phyloP scores from a whole-genome alignment of 2,797 vertebrate genomes.

The Gobionotothen gibberifrons region DNA sequence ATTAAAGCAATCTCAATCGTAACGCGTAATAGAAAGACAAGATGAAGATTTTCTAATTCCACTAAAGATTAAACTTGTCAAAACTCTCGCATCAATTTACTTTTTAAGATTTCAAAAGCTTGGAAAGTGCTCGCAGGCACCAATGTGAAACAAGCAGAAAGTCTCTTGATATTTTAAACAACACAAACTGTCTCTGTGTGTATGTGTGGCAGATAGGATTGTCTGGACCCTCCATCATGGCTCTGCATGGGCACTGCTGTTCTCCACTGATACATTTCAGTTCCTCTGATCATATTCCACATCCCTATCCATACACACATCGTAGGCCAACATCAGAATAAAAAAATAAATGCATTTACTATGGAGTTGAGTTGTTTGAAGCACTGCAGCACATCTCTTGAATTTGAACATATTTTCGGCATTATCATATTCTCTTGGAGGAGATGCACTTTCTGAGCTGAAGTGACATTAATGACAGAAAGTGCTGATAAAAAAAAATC shows the following conservation, averaged over 20 bases:
- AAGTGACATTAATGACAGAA: constrained; percentile 10
- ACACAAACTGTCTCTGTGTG: not conserved
- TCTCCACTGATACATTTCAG: constrained; percentile 53
- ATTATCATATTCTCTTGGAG: constrained; percentile 15
- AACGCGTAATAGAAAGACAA: not conserved
- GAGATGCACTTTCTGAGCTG: not conserved
- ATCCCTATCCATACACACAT: constrained; percentile 13
- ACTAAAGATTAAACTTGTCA: not conserved
- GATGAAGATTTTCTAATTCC: constrained; percentile 28
- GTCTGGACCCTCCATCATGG: constrained; percentile 28
- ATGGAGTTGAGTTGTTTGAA: constrained; percentile 19
- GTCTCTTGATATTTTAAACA: constrained; percentile 31
- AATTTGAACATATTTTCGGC: constrained; percentile 4
- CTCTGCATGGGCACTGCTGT: constrained; percentile 50
- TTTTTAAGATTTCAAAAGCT: constrained; percentile 20
- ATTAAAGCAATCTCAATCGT: not conserved
- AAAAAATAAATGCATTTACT: not conserved
- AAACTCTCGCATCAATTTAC: constrained; percentile 35
- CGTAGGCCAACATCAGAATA: constrained; percentile 19
- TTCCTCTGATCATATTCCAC: constrained; percentile 54
- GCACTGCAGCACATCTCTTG: constrained; percentile 4
- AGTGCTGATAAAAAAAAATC: not conserved
- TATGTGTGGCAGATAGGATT: constrained; percentile 47
- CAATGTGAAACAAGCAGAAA: constrained; percentile 16
- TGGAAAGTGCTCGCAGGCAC: constrained; percentile 12